These are phyloP conservation scores for Hippocampus kuda DNA, from an alignment of 2,797 vertebrate species.

Conservation along the genomic window DNA sequence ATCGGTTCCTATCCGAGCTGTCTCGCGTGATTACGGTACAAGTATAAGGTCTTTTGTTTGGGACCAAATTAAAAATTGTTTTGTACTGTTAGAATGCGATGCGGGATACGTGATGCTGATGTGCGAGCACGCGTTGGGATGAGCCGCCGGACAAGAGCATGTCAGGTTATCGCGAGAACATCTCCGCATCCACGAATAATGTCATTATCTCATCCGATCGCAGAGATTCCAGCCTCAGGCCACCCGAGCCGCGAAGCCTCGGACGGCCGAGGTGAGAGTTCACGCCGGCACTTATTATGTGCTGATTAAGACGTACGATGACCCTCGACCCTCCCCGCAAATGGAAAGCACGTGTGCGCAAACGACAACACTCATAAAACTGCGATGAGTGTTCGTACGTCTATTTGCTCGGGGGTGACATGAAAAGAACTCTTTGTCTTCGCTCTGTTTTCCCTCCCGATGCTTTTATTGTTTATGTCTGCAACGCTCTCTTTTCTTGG, in stretches of 20 bases:
- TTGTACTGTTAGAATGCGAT: neutral
- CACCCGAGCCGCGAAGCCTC: slow-evolving; percentile 16
- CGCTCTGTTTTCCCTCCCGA: slow-evolving; percentile 4
- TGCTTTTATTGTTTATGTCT: slow-evolving; percentile 18
- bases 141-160: neutral
- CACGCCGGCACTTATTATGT: slow-evolving; percentile 54
- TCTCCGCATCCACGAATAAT: neutral
- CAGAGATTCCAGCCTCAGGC: slow-evolving; percentile 3
- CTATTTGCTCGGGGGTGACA: slow-evolving; percentile 12
- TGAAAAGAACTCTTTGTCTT: slow-evolving; percentile 16
- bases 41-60: too few relatives aligned
- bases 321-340: slow-evolving; percentile 41
- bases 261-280: slow-evolving; percentile 44
- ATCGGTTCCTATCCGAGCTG: neutral
- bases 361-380: slow-evolving; percentile 45
- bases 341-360: slow-evolving; percentile 60
- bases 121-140: neutral
- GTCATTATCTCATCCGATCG: slow-evolving; percentile 15
- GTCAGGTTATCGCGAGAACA: neutral
- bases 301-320: slow-evolving; percentile 44
- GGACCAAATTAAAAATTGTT: neutral
- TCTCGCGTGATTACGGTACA: too few relatives aligned
- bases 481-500: slow-evolving; percentile 2
- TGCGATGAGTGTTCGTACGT: slow-evolving; percentile 22
- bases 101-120: neutral